phyloP scores from a whole-genome alignment of 2,113 vertebrate genomes.

The Anolis sagrei region DNA sequence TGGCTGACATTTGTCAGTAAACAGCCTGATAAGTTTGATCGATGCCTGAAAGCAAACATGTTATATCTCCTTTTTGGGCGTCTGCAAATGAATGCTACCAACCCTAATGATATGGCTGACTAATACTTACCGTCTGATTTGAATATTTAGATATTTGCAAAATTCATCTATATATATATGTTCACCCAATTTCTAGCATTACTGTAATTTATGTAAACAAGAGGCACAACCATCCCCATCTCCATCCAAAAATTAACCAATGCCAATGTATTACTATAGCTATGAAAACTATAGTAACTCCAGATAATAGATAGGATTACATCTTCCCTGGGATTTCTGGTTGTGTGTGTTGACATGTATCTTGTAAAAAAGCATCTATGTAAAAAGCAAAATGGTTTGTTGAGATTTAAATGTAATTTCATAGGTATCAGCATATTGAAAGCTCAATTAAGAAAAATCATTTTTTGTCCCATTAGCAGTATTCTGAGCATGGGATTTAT shows the following conservation, averaged over 20 bases:
- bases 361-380: too few species aligned
- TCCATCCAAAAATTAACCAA: background rate
- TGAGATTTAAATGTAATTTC: background rate
- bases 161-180: background rate
- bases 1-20: background rate
- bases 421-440: background rate
- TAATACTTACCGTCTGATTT: background rate
- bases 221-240: too few species aligned
- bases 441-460: background rate
- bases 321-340: background rate
- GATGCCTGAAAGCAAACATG: background rate
- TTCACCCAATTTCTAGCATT: background rate
- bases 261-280: too few species aligned
- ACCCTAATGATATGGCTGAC: too few species aligned
- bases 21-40: too few species aligned
- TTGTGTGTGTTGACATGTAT: background rate
- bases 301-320: background rate
- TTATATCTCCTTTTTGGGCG: background rate
- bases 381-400: background rate
- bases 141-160: background rate
- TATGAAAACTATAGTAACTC: too few species aligned
- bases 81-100: background rate
- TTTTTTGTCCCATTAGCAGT: background rate
- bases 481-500: background rate
- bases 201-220: background rate